phyloP scores from a whole-genome alignment of 1,140 invertebrate genomes.

The Leptopilina boulardi region DNA sequence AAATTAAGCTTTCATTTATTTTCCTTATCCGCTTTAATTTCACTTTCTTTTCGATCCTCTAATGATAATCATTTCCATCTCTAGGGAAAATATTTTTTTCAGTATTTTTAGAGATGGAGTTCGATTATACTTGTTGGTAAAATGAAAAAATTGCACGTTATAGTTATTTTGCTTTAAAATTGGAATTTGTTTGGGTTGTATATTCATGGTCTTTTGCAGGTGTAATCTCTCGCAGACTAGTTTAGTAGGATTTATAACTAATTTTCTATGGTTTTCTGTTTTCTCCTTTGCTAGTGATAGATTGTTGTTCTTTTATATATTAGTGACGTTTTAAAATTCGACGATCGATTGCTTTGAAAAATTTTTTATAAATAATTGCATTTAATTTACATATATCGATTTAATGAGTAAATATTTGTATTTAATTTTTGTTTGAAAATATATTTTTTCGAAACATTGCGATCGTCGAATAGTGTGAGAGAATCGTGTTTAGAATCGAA shows the following conservation, averaged over 20 bases:
- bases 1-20: neutral
- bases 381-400: no score
- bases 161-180: neutral
- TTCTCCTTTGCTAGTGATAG: neutral
- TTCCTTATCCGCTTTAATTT: neutral
- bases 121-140: neutral
- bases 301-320: neutral
- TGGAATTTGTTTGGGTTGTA: constrained; percentile 15
- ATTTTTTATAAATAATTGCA: no score
- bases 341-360: constrained; percentile 20
- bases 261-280: neutral
- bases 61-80: neutral
- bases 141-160: neutral
- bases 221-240: neutral
- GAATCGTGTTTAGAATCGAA: constrained; percentile 52
- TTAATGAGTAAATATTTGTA: no score
- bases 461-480: constrained; percentile 35
- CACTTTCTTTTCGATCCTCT: neutral
- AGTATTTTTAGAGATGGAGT: neutral
- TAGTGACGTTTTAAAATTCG: neutral
- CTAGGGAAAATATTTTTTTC: neutral
- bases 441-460: neutral
- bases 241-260: neutral
- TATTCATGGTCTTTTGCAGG: neutral
- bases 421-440: constrained; percentile 39